A percentile compares a stretch with the other conserved stretches of the same genome.
Conservation (phyloP, 2,113 vertebrate genomes). For the Malurus alboscapulatus region DNA sequence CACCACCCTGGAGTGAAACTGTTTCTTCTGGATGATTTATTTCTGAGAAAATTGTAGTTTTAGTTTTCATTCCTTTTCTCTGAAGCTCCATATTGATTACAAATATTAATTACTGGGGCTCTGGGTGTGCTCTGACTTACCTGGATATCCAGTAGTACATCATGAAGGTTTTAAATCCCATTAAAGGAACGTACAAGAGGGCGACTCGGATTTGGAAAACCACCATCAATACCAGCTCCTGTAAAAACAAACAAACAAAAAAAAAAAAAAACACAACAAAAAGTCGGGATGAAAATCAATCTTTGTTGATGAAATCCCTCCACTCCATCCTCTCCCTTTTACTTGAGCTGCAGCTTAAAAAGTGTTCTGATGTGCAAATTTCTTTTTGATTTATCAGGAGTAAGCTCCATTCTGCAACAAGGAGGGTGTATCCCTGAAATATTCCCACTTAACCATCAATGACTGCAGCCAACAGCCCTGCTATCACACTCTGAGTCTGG, state of each 20-base stretch:
- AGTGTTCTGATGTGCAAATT: neutral
- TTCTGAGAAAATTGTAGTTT: neutral
- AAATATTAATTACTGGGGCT: neutral
- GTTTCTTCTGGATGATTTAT: neutral
- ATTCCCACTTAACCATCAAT: neutral
- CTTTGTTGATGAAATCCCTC: neutral
- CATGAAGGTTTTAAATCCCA: conserved; percentile 65
- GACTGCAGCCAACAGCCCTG: neutral
- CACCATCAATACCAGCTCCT: neutral
- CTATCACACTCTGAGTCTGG: no score
- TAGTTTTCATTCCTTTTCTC: neutral
- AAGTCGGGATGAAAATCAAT: neutral
- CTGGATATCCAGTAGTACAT: conserved; percentile 55
- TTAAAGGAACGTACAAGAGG: conserved; percentile 61
- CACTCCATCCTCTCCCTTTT: neutral
- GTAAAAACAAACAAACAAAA: neutral
- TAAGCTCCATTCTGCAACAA: neutral
- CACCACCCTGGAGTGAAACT: fast-evolving
- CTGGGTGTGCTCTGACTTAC: neutral
- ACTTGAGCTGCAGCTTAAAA: neutral
- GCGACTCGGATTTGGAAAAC: conserved; percentile 39
- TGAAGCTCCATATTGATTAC: neutral
- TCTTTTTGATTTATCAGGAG: neutral
- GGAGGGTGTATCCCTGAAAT: neutral
- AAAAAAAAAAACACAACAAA: neutral